Evolutionary conservation across 2,888 invertebrate genomes (phyloP), one percentile per base, ranked within the genome.

Genomic region (Lissocephala sabroskyi): DNA sequence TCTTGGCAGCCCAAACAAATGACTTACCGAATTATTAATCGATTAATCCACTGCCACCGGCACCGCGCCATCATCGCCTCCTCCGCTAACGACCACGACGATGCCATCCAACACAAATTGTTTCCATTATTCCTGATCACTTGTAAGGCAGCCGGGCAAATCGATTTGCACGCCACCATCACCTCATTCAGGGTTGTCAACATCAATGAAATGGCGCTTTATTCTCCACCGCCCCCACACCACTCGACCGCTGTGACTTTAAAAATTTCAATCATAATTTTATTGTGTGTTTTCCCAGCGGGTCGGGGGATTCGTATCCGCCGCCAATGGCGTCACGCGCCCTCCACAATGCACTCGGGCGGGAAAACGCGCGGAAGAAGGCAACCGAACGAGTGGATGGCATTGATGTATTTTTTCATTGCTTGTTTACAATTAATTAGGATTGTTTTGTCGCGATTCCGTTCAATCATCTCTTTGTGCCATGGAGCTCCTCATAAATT

Each of bases 401-500:
- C 14, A 30, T 41, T 58, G 52, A 42, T 49, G 46, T 45, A 16
- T 56, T 52, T 56, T n/a, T 64, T 53, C 61, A 73, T 64, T 43
- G 56, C 61, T 68, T 68, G 68, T 64, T 76, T 76, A 68, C 65
- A 67, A 52, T 68, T 68, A 76, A 68, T 68, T 73, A 52, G 51
- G 56, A 52, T 50, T 56, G 52, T 59, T 73, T 52, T 76, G 49
- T 55, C 56, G 56, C 61, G 54, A 57, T 67, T 76, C 45, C 29
- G 46, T 58, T 63, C 73, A 76, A 56, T 56, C 49, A 60, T 57
- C 49, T 57, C 51, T 64, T 50, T 56, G 56, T 56, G 48, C 49
- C 40, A 46, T 56, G 28, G 19, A 16, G 39, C 47, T 30, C 16
- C 41, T 30, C 52, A 58, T 57, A 58, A 57, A 50, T 42, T 48